Conservation (phyloP, 1,140 invertebrate genomes). For the Atopsyche davidsoni region DNA sequence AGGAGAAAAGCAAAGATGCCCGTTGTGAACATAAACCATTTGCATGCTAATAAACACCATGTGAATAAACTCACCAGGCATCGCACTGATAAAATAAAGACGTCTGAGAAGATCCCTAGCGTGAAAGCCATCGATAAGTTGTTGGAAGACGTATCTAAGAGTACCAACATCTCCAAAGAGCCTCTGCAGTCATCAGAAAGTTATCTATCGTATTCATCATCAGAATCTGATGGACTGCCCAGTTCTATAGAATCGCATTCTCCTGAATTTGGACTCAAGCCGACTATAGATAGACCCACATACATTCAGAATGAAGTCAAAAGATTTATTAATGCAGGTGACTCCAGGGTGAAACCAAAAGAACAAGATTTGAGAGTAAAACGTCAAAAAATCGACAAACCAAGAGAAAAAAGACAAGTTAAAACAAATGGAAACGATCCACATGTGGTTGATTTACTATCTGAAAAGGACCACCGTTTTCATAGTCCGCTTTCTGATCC, state of each 20-base stretch:
- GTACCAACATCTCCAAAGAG: neutral
- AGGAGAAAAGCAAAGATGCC: neutral
- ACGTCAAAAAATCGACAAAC: neutral
- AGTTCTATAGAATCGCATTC: slow-evolving; percentile 15
- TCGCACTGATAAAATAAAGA: no score
- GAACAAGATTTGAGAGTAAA: slow-evolving; percentile 1
- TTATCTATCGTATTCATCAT: slow-evolving; percentile 9
- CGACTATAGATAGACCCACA: neutral
- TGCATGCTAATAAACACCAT: neutral
- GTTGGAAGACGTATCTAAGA: neutral
- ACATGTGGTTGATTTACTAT: slow-evolving; percentile 1
- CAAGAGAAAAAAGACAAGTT: neutral
- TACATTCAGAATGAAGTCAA: slow-evolving; percentile 4
- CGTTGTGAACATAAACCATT: neutral
- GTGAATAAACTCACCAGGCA: no score
- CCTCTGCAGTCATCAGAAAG: neutral
- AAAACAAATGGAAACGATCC: neutral
- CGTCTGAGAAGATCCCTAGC: no score
- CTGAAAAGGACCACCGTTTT: neutral
- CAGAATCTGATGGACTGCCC: slow-evolving; percentile 10
- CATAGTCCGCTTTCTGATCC: neutral
- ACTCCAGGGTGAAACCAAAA: no score
- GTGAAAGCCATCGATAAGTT: no score
- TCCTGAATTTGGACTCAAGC: slow-evolving; percentile 4
- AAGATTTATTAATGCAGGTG: slow-evolving; percentile 11